Evolutionary conservation across 2,113 vertebrate species (phyloP).

Genomic region (Xenopus tropicalis): UCB_Xtro_10.0 CM004446.2:76054501-76055000

Average conservation of each 20-base stretch:
- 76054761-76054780: background rate
- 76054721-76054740: background rate
- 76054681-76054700: slow-evolving; percentile 5
- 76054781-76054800: background rate
- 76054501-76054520: no score
- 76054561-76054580: no score
- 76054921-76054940: no score
- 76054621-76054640: background rate
- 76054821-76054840: background rate
- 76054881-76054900: no score
- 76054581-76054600: no score
- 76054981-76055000: no score
- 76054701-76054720: background rate
- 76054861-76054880: background rate
- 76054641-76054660: slow-evolving; percentile 7
- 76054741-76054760: background rate
- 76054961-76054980: no score
- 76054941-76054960: no score
- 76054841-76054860: background rate
- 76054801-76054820: background rate
- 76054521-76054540: no score
- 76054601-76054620: no score
- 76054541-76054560: no score
- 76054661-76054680: slow-evolving; percentile 5
- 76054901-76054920: no score